phyloP scores from a whole-genome alignment of 2,888 invertebrate genomes.

The Cremastinae sp. region DNA sequence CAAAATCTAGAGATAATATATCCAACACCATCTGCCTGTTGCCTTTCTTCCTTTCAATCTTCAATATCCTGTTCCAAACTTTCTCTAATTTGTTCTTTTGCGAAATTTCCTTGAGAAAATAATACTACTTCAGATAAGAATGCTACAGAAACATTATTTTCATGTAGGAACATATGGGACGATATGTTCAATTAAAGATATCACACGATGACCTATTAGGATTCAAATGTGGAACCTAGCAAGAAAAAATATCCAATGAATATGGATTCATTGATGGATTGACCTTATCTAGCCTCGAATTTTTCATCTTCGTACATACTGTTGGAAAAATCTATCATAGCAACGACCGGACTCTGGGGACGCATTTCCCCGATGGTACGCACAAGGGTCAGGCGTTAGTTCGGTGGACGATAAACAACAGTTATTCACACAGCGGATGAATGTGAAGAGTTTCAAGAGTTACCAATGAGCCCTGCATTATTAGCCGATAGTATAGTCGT shows the following conservation, averaged over 20 bases:
- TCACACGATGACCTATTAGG: no score
- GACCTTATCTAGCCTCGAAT: neutral
- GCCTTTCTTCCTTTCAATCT: slow-evolving; percentile 2
- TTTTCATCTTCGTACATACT: neutral
- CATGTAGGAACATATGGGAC: no score
- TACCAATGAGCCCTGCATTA: slow-evolving; percentile 67
- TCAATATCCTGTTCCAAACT: slow-evolving; percentile 17
- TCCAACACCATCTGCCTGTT: slow-evolving; percentile 47
- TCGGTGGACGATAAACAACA: slow-evolving; percentile 28
- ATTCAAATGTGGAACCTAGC: no score
- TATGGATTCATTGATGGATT: neutral
- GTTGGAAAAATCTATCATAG: slow-evolving; percentile 14
- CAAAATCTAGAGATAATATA: slow-evolving; percentile 1
- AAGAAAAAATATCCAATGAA: neutral
- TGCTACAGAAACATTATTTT: no score
- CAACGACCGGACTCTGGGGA: slow-evolving; percentile 33
- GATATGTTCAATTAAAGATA: no score
- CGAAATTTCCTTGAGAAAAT: neutral
- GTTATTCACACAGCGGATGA: slow-evolving; percentile 35
- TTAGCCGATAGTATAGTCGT: slow-evolving; percentile 61
- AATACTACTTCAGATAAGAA: neutral
- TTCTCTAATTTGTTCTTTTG: slow-evolving; percentile 3
- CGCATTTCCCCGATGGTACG: slow-evolving; percentile 13
- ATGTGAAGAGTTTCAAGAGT: slow-evolving; percentile 47
- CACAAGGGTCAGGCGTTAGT: slow-evolving; percentile 36